Evolutionary conservation across 2,888 invertebrate species (phyloP).

Genomic region (Clostera curtula): DNA sequence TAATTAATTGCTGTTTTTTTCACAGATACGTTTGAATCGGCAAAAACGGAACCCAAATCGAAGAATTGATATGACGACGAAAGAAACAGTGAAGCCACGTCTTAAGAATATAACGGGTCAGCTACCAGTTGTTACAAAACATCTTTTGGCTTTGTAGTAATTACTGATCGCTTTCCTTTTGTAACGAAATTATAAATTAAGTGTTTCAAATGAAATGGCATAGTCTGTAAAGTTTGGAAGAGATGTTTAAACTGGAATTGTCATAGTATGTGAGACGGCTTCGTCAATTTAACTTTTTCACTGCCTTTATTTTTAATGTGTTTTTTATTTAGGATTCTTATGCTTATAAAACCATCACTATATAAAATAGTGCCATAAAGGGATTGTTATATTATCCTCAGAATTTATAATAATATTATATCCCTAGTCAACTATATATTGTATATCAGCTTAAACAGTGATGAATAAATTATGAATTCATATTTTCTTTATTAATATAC

Average conservation of each 20-base stretch:
- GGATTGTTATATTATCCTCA: constrained; percentile 28
- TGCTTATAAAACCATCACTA: constrained; percentile 52
- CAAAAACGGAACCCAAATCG: constrained; percentile 47
- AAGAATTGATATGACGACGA: constrained; percentile 50
- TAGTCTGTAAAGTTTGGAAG: too few species aligned
- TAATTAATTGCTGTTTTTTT: constrained; percentile 10
- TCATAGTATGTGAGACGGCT: constrained; percentile 46
- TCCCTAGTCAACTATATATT: constrained; percentile 52
- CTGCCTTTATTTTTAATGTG: constrained; percentile 50
- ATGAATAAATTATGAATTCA: constrained; percentile 20
- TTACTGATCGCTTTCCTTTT: constrained; percentile 37
- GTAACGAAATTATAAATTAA: constrained; percentile 27
- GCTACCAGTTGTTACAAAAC: constrained; percentile 33
- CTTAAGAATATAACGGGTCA: constrained; percentile 23
- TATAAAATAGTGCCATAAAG: constrained; percentile 67
- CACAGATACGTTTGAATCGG: constrained; percentile 58
- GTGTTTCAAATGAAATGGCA: constrained; percentile 6
- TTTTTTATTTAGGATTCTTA: too few species aligned
- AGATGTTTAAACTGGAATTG: constrained; percentile 31
- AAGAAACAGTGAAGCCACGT: constrained; percentile 18
- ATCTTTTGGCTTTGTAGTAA: constrained; percentile 37
- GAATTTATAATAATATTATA: constrained; percentile 27
- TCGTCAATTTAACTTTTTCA: constrained; percentile 27
- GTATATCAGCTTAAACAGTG: constrained; percentile 25
- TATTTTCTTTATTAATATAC: constrained; percentile 41